These are phyloP conservation scores for Brachyrhaphis roseni DNA, from an alignment of 2,797 vertebrate species.

Conservation along the genomic window DNA sequence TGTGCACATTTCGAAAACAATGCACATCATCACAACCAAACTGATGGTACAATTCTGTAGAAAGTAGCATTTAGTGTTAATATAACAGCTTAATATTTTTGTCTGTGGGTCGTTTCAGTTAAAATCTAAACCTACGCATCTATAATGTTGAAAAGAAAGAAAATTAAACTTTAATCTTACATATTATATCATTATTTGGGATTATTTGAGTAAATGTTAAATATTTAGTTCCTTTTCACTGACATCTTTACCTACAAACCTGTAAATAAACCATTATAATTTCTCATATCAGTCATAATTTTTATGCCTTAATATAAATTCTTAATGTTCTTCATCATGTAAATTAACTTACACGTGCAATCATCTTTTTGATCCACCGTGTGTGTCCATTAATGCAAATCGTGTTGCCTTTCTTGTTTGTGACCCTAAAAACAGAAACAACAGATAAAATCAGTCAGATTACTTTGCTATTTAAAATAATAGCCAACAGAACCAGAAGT, in stretches of 20 bases:
- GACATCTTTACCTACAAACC: not conserved
- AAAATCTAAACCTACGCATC: not conserved
- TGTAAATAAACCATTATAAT: not conserved
- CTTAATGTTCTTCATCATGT: not conserved
- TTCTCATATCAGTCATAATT: not conserved
- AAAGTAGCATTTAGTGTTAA: not conserved
- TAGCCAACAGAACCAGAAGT: not conserved
- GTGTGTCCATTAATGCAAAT: conserved; percentile 1
- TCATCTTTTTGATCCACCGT: conserved; percentile 15
- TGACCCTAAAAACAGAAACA: conserved; percentile 37
- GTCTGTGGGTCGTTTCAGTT: not conserved
- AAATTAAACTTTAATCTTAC: not conserved
- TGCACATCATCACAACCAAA: not conserved
- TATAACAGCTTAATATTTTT: not conserved
- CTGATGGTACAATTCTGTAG: not conserved
- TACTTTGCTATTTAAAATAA: too few relatives aligned
- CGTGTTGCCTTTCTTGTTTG: rapidly evolving
- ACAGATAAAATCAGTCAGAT: too few relatives aligned
- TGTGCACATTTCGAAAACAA: not conserved
- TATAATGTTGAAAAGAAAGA: not conserved
- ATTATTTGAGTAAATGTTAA: not conserved
- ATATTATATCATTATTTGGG: not conserved
- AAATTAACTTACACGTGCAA: conserved; percentile 27
- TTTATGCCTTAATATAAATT: not conserved
- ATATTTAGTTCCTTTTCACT: not conserved